Evolutionary conservation across 2,797 vertebrate genomes (phyloP).

Genomic region (Rhinoraja longicauda): DNA sequence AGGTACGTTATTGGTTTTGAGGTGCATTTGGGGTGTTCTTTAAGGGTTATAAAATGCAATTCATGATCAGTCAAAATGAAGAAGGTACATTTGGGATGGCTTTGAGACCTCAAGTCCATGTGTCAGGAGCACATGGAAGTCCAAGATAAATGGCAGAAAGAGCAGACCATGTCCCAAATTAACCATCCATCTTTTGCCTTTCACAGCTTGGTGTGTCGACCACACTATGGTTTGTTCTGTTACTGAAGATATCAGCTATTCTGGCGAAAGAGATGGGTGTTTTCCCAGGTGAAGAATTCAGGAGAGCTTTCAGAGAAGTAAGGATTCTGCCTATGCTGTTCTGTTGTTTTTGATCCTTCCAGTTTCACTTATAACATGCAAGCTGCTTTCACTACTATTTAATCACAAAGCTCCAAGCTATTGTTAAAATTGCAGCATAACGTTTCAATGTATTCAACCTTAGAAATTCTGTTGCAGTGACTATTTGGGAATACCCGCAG

Average conservation of each 20-base stretch:
- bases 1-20: too few species aligned
- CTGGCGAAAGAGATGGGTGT: slow-evolving; percentile 26
- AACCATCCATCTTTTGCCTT: neutral
- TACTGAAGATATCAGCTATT: neutral
- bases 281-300: slow-evolving; percentile 32
- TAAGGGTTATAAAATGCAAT: too few species aligned
- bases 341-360: neutral
- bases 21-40: too few species aligned
- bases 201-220: neutral
- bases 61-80: too few species aligned
- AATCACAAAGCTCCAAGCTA: neutral
- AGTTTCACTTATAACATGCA: neutral
- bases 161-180: too few species aligned
- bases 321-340: neutral
- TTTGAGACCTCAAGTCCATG: too few species aligned
- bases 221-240: neutral
- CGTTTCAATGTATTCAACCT: neutral
- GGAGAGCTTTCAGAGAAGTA: slow-evolving; percentile 27
- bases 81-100: too few species aligned
- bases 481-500: neutral
- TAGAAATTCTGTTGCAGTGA: neutral
- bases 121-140: too few species aligned
- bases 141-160: too few species aligned
- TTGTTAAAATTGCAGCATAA: neutral
- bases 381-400: neutral